Evolutionary conservation across 2,888 invertebrate genomes (phyloP).

Genomic region (Minunthozetes semirufus): DNA sequence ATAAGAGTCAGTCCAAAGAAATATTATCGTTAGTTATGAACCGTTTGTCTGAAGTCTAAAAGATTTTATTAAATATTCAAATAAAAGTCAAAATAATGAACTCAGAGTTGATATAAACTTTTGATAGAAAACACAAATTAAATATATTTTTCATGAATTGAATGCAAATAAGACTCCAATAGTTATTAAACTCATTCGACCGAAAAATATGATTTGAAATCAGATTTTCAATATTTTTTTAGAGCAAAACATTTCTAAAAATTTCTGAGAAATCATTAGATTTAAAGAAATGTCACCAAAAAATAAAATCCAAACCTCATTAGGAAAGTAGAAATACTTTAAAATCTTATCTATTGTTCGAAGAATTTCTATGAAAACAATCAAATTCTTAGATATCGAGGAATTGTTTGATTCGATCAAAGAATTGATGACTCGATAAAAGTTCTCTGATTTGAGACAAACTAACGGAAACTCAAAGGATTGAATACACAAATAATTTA

Average conservation of each 20-base stretch:
- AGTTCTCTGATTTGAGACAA: background rate
- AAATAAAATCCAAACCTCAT: no score
- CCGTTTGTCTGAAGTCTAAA: background rate
- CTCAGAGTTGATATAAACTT: background rate
- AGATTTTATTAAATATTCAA: background rate
- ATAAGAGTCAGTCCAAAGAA: background rate
- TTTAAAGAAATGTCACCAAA: no score
- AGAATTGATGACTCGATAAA: no score
- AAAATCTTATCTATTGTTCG: no score
- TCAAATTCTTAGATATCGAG: no score
- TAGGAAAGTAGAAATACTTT: no score
- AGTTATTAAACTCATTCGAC: background rate
- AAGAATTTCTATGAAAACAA: no score
- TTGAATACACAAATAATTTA: conserved; percentile 16
- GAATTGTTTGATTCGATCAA: no score
- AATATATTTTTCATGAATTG: background rate
- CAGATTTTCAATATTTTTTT: background rate
- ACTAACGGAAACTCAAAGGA: background rate
- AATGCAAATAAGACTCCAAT: background rate
- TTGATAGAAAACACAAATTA: background rate
- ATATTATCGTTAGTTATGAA: background rate
- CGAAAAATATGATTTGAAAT: background rate
- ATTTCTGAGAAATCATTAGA: background rate
- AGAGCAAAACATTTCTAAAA: background rate
- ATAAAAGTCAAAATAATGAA: background rate